Evolutionary conservation across 2,113 vertebrate species (phyloP).

Genomic region (Channa argus): DNA sequence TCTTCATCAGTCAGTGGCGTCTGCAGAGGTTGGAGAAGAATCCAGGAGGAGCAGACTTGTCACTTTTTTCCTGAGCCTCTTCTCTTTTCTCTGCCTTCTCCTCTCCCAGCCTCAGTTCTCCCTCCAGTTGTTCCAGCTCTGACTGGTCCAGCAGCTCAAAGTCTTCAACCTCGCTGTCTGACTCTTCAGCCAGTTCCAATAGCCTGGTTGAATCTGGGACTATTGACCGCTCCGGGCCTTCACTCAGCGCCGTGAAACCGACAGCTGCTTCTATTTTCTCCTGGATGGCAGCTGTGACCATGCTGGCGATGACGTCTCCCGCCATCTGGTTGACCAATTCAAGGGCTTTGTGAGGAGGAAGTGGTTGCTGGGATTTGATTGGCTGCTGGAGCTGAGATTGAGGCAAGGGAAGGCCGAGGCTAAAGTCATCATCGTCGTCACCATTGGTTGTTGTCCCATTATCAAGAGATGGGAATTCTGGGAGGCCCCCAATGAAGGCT

Average conservation of each 20-base stretch:
- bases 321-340: constrained; percentile 88
- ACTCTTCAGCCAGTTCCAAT: constrained; percentile 84
- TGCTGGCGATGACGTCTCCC: constrained; percentile 86
- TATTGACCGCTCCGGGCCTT: constrained; percentile 2
- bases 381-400: constrained; percentile 65
- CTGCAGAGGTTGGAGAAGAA: constrained; percentile 95
- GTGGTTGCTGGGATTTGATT: constrained; percentile 35
- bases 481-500: constrained; percentile 87
- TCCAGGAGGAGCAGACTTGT: constrained; percentile 80
- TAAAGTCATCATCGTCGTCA: constrained; percentile 87
- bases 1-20: constrained; percentile 82
- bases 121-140: constrained; percentile 95
- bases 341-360: constrained; percentile 75
- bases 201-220: constrained; percentile 55
- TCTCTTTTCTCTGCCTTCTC: constrained; percentile 59
- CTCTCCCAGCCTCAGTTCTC: constrained; percentile 87
- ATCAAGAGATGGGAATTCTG: constrained; percentile 94
- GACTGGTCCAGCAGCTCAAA: constrained; percentile 99
- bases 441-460: constrained; percentile 90
- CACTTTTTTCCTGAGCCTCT: constrained; percentile 66
- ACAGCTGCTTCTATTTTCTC: constrained; percentile 85
- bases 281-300: constrained; percentile 90
- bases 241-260: not conserved
- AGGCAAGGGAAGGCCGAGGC: constrained; percentile 83
- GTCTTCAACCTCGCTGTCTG: constrained; percentile 95